These are phyloP conservation scores for Notarius quadriscutis DNA, from an alignment of 2,113 vertebrate species.

Conservation along the genomic window DNA sequence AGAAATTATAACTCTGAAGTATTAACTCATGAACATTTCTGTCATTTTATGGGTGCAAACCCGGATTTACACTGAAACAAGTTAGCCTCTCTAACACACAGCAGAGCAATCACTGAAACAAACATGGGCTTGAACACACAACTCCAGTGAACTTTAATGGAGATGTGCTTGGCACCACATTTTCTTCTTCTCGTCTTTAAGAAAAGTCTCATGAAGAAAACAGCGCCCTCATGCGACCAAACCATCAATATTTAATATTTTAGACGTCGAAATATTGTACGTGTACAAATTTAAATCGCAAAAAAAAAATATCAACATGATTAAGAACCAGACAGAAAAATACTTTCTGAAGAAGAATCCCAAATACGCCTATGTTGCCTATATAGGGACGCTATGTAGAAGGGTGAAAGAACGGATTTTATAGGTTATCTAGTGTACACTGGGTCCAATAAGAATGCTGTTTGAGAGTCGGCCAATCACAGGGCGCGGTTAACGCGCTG, in stretches of 20 bases:
- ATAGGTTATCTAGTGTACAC: background rate
- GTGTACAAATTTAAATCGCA: background rate
- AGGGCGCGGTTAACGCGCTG: background rate
- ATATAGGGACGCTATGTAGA: background rate
- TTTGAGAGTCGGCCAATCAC: constrained; percentile 7
- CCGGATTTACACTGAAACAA: background rate
- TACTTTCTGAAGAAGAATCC: background rate
- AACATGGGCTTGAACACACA: background rate
- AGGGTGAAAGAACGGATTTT: background rate
- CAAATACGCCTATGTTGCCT: background rate
- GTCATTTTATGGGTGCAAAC: background rate
- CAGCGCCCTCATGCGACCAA: constrained; percentile 11
- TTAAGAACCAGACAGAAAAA: background rate
- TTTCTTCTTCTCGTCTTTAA: background rate
- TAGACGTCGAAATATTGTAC: background rate
- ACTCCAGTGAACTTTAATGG: background rate
- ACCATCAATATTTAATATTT: background rate
- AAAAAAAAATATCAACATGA: no score
- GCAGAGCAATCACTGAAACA: background rate
- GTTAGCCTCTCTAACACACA: background rate
- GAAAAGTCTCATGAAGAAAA: background rate
- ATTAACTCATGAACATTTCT: background rate
- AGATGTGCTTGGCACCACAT: background rate
- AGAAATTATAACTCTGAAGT: background rate
- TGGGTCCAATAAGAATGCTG: background rate